A percentile compares a stretch with the other conserved stretches of the same genome.
phyloP scores from a whole-genome alignment of 2,113 vertebrate genomes.

The Anhinga rufa region DNA sequence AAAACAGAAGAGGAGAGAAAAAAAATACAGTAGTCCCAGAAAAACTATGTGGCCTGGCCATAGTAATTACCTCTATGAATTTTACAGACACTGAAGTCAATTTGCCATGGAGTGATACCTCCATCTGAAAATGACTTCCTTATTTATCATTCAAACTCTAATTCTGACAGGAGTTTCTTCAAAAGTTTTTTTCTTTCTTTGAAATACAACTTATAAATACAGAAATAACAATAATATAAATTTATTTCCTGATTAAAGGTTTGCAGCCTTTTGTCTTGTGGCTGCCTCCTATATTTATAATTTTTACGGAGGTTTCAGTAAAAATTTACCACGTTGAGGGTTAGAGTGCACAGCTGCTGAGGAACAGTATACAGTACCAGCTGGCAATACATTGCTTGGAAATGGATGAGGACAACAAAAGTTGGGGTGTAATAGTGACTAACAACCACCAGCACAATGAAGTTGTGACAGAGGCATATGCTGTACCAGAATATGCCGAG shows the following conservation, averaged over 20 bases:
- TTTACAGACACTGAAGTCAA: neutral
- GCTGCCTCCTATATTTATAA: neutral
- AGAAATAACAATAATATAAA: neutral
- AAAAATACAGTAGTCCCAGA: too few species aligned
- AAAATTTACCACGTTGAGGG: neutral
- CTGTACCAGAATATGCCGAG: neutral
- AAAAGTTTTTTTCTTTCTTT: neutral
- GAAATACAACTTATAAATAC: neutral
- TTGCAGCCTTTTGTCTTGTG: neutral
- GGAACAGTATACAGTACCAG: neutral
- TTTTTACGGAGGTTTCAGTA: neutral
- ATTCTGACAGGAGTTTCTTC: neutral
- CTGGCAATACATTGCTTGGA: neutral
- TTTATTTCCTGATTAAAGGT: neutral
- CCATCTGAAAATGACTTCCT: neutral
- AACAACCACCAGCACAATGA: neutral
- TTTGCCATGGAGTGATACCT: neutral
- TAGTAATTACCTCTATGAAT: neutral
- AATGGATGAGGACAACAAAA: neutral
- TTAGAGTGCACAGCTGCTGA: neutral
- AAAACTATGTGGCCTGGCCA: neutral
- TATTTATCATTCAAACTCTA: neutral
- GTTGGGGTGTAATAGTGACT: neutral
- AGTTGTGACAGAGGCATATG: neutral
- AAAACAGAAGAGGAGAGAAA: neutral